Evolutionary conservation across 2,797 vertebrate genomes (phyloP).

Genomic region (Falco berigora): DNA sequence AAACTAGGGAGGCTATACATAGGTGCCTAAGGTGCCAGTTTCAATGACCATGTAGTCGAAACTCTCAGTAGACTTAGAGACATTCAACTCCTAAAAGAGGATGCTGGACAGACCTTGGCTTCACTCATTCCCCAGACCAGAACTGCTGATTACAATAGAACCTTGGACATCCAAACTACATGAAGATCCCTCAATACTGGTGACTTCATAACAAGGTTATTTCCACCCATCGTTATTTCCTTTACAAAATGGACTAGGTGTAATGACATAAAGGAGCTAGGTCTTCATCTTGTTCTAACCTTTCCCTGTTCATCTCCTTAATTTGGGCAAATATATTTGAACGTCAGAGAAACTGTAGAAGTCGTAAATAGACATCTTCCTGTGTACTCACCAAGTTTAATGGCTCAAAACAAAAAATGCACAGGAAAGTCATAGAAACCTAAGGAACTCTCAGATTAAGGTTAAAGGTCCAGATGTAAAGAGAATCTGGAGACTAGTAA

Average conservation of each 20-base stretch:
- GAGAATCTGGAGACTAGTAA: not conserved
- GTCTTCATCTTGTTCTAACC: not conserved
- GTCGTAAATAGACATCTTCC: not conserved
- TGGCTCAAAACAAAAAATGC: not conserved
- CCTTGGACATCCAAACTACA: not conserved
- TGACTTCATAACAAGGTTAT: not conserved
- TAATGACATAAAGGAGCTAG: not conserved
- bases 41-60: not conserved
- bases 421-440: not conserved
- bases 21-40: not conserved
- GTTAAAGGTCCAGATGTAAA: not conserved
- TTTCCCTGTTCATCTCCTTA: not conserved
- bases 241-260: not conserved
- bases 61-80: not conserved
- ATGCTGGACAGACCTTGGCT: not conserved
- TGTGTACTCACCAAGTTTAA: not conserved
- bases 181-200: not conserved
- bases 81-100: not conserved
- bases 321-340: not conserved
- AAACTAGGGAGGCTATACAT: not conserved
- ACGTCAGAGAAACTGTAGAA: not conserved
- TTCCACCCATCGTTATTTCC: not conserved
- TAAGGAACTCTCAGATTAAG: not conserved
- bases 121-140: not conserved
- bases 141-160: not conserved